phyloP scores from a whole-genome alignment of 2,113 vertebrate species.

The Ageneiosus marmoratus region DNA sequence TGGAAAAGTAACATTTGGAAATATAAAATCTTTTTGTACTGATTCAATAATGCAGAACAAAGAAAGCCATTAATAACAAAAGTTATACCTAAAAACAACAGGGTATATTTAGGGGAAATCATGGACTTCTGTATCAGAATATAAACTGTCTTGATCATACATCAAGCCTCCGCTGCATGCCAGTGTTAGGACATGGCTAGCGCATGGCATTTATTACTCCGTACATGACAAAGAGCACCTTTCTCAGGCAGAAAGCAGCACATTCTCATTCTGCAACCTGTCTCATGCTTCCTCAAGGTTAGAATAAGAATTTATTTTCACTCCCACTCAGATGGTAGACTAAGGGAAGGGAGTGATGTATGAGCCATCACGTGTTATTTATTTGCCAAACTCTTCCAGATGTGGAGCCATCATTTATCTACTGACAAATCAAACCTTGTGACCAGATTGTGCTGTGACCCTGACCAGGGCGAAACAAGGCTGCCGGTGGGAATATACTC shows the following conservation, averaged over 20 bases:
- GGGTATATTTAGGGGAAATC: slow-evolving; percentile 18
- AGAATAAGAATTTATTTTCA: slow-evolving; percentile 88
- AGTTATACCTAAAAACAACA: too few relatives aligned
- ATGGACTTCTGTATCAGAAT: slow-evolving; percentile 40
- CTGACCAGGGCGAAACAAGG: slow-evolving; percentile 51
- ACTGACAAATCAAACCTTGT: slow-evolving; percentile 87
- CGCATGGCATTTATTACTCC: slow-evolving; percentile 32
- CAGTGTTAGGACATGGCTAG: slow-evolving; percentile 32
- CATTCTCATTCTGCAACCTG: slow-evolving; percentile 44
- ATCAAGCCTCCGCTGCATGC: slow-evolving; percentile 37
- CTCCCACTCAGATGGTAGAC: slow-evolving; percentile 77
- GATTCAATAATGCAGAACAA: too few relatives aligned
- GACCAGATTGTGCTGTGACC: slow-evolving; percentile 80
- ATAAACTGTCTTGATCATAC: slow-evolving; percentile 23
- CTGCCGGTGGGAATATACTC: slow-evolving; percentile 41
- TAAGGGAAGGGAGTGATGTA: slow-evolving; percentile 86
- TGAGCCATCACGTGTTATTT: slow-evolving; percentile 87
- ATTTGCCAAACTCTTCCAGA: slow-evolving; percentile 92
- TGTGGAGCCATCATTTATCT: slow-evolving; percentile 90
- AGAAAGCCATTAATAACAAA: too few relatives aligned
- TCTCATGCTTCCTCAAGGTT: slow-evolving; percentile 82
- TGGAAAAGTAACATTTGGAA: too few relatives aligned
- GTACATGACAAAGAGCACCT: slow-evolving; percentile 58
- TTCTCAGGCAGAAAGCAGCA: slow-evolving; percentile 39
- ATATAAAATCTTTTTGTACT: too few relatives aligned